A percentile compares a stretch with the other conserved stretches of the same genome.
Evolutionary conservation across 1,140 invertebrate genomes (phyloP).

Genomic region (Eriocheir sinensis): DNA sequence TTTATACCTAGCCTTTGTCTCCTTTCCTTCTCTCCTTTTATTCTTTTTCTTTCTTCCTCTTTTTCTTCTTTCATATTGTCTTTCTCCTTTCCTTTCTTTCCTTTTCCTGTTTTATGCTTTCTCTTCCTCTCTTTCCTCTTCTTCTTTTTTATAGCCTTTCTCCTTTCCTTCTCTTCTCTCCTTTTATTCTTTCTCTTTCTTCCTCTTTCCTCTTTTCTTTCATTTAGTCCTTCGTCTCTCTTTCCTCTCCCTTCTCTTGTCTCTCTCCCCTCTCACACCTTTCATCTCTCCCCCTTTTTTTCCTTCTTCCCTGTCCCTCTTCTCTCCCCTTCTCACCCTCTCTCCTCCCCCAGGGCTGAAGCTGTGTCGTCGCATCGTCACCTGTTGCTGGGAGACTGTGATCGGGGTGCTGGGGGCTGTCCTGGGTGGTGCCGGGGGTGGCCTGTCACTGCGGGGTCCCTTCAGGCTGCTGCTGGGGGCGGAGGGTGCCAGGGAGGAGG

Average conservation of each 20-base stretch:
- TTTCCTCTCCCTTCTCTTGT: too few relatives aligned
- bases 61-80: too few relatives aligned
- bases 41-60: too few relatives aligned
- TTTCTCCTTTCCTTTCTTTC: too few relatives aligned
- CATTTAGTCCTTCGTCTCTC: neutral
- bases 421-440: slow-evolving; percentile 85
- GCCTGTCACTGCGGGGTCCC: slow-evolving; percentile 83
- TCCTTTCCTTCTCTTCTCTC: neutral
- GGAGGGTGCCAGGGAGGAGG: slow-evolving; percentile 82
- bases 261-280: too few relatives aligned
- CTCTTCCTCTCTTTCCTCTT: neutral
- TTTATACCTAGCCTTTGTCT: too few relatives aligned
- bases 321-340: neutral
- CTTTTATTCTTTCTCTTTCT: neutral
- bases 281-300: too few relatives aligned
- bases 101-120: neutral
- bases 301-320: neutral
- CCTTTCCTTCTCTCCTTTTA: too few relatives aligned
- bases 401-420: slow-evolving; percentile 92
- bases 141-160: neutral
- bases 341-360: slow-evolving; percentile 82
- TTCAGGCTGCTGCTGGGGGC: slow-evolving; percentile 82
- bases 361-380: slow-evolving; percentile 86
- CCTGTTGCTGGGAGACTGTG: slow-evolving; percentile 95
- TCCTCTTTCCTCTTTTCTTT: neutral